A percentile compares a stretch with the other conserved stretches of the same genome.
phyloP scores from a whole-genome alignment of 2,888 invertebrate genomes.

The Tuta absoluta region DNA sequence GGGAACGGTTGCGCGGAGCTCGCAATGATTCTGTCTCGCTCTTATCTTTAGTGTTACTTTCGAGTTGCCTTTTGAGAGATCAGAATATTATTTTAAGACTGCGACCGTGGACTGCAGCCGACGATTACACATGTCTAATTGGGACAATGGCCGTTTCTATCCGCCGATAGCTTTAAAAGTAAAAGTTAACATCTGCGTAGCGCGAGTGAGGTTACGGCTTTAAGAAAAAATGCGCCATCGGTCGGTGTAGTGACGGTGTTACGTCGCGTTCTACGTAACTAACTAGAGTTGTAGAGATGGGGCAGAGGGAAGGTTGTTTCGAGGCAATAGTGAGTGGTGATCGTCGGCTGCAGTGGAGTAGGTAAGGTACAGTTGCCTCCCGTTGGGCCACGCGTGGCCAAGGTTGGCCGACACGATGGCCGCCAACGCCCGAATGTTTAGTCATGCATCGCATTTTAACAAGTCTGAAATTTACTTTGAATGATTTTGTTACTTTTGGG shows the following conservation, averaged over 20 bases:
- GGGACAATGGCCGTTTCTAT: slow-evolving; percentile 27
- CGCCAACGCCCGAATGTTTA: slow-evolving; percentile 55
- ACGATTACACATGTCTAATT: slow-evolving; percentile 26
- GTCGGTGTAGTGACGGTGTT: slow-evolving; percentile 12
- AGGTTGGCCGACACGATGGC: slow-evolving; percentile 40
- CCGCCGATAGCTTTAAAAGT: slow-evolving; percentile 36
- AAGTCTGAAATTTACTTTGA: slow-evolving; percentile 60
- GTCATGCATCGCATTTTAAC: slow-evolving; percentile 63
- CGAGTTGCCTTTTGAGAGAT: slow-evolving; percentile 49
- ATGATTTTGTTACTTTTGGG: slow-evolving; percentile 57
- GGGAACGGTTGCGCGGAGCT: slow-evolving; percentile 73
- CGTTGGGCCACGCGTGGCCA: slow-evolving; percentile 19
- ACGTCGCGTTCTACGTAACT: slow-evolving; percentile 24
- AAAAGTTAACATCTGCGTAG: slow-evolving; percentile 28
- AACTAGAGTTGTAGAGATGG: slow-evolving; percentile 10
- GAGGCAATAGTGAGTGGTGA: slow-evolving; percentile 14
- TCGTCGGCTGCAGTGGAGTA: slow-evolving; percentile 22
- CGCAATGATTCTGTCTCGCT: slow-evolving; percentile 42
- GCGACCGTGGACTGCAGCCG: slow-evolving; percentile 28
- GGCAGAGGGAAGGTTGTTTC: neutral
- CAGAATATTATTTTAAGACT: slow-evolving; percentile 36
- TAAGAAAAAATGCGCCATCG: slow-evolving; percentile 20
- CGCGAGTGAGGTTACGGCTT: slow-evolving; percentile 22
- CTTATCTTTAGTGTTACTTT: slow-evolving; percentile 42
- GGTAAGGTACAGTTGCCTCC: neutral